phyloP scores from a whole-genome alignment of 2,888 invertebrate genomes.

The Drosophila villosipedis region DNA sequence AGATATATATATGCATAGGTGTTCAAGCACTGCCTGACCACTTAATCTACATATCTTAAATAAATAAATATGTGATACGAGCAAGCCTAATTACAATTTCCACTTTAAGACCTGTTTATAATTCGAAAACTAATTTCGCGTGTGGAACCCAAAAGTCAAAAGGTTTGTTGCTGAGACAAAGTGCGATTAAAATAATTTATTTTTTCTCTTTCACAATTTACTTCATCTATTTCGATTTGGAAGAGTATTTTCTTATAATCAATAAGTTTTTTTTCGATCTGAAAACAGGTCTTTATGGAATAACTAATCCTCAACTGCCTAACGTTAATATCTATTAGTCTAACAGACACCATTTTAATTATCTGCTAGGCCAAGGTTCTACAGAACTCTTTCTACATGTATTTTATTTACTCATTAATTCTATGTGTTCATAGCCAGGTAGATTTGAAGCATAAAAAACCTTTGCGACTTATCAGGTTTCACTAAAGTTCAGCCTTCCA shows the following conservation, averaged over 20 bases:
- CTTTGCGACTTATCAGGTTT: neutral
- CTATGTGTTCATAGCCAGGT: neutral
- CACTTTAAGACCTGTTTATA: neutral
- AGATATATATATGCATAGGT: neutral
- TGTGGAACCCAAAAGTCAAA: neutral
- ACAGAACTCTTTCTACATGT: neutral
- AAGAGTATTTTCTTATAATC: neutral
- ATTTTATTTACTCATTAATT: neutral
- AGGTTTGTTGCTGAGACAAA: neutral
- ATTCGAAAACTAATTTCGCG: neutral
- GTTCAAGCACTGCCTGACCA: constrained; percentile 5
- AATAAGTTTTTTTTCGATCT: neutral
- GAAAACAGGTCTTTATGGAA: neutral
- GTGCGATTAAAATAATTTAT: neutral
- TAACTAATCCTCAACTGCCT: neutral
- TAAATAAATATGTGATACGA: neutral
- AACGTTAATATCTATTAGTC: neutral
- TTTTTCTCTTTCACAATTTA: neutral
- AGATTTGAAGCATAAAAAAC: neutral
- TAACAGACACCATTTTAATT: neutral
- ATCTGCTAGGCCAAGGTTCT: neutral
- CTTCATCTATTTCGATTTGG: neutral
- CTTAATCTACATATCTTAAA: neutral
- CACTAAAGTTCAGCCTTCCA: constrained; percentile 4
- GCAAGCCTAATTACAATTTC: neutral